Evolutionary conservation across 2,888 invertebrate genomes (phyloP), one percentile per base, ranked within the genome.

Genomic region (Calliopum simillimum): DNA sequence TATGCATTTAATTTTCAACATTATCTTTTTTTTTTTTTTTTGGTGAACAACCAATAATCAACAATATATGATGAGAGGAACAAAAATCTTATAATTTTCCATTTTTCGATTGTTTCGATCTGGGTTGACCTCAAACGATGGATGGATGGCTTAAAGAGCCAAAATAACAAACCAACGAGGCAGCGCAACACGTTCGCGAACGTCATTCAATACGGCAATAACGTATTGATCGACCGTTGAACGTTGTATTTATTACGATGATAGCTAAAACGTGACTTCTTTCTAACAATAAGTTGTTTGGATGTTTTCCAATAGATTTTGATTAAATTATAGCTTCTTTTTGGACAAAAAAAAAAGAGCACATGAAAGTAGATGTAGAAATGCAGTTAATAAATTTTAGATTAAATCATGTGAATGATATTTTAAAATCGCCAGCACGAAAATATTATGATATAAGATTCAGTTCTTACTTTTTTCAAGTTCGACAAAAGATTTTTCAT

Each of bases 1-100:
- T 64, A 66, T 66, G 74, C 83, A 83, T 83, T 83, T 82, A 83
- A 83, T 83, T 83, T 83, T 81, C 82, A 81, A 79, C 80, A 82
- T 80, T 82, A 79, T 58, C 46, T 56, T 63, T 33, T 47, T n/a
- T n/a, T n/a, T n/a, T n/a, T n/a, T n/a, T n/a, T 33, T 16, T 58
- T 3, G 14, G 6, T 25, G n/a, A 47, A 19, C 81, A 83, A 83
- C 83, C 82, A 81, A 76, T 80, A 82, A 81, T 83, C 83, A 82
- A 79, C 79, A 80, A 79, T 75, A 79, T 80, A 76, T 79, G 76
- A 76, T 76, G 77, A 78, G n/a, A n/a, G n/a, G n/a, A n/a, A n/a
- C 5, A 33, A 67, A 49, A 67, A 41, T 59, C 33, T 6, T 33
- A 33, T 8, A 33, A 33, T 51, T 59, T 55, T 21, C 25, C 66